A percentile compares a stretch with the other conserved stretches of the same genome.
Conservation (phyloP, 2,888 invertebrate species). For the Orthosia gracilis region DNA sequence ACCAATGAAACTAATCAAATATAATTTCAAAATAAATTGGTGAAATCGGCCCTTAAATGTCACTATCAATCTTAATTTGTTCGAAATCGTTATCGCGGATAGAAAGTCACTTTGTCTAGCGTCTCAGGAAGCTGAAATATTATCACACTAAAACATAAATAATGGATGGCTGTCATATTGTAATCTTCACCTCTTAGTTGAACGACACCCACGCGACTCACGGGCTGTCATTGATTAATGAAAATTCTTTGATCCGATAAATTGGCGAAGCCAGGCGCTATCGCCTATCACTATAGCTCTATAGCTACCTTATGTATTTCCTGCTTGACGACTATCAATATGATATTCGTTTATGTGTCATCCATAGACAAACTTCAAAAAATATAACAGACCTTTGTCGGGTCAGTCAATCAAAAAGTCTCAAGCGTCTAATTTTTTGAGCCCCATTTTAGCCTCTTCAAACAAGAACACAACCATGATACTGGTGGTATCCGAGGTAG, state of each 20-base stretch:
- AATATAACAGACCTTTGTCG: no score
- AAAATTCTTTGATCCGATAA: conserved; percentile 27
- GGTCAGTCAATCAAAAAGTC: no score
- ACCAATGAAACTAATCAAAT: no score
- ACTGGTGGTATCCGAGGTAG: no score
- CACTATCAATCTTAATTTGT: neutral
- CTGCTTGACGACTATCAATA: no score
- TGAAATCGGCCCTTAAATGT: neutral
- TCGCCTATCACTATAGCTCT: no score
- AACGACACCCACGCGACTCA: conserved; percentile 7
- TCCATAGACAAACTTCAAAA: neutral
- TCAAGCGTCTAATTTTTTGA: no score
- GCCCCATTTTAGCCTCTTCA: no score
- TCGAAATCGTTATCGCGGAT: neutral
- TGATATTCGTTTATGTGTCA: neutral
- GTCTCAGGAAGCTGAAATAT: conserved; percentile 7
- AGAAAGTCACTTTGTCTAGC: neutral
- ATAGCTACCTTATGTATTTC: neutral
- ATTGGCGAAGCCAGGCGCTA: conserved; percentile 1
- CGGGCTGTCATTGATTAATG: conserved; percentile 32
- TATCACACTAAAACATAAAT: conserved; percentile 19
- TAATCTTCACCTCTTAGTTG: conserved; percentile 36
- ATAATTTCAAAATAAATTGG: no score
- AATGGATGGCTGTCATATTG: conserved; percentile 32
- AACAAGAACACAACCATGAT: no score